Evolutionary conservation across 2,797 vertebrate genomes (phyloP), one percentile per base, ranked within the genome.

Genomic region (Psittacula echo): DNA sequence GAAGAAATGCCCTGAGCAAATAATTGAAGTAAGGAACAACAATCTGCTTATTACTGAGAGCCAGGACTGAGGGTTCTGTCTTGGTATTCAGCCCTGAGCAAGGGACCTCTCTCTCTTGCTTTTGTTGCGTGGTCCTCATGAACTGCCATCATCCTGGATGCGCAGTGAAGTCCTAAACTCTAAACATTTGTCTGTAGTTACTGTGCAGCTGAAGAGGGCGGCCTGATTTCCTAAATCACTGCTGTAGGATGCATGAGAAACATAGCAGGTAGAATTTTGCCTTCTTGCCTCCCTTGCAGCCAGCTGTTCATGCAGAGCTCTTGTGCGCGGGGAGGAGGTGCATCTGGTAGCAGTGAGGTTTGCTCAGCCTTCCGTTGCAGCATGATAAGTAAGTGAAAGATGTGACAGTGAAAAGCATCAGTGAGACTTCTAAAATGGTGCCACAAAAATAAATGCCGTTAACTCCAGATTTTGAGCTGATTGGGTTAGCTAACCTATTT

Each of bases 291-390:
- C 50, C 66, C 53, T 54, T 58, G 64, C 54, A 66, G 39, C 29
- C 13, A 0, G 0, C 27, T 45, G 34, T 24, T 74, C 0, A 0
- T 29, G 34, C 76, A 84, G 80, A 88, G 39, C 50, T 75, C 19
- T 50, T 70, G 30, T 66, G 39, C 5, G 1, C 0, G 0, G 27
- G n/a, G 47, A 50, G 32, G n/a, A 58, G 42, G 32, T 15, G 7
- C 2, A 0, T 51, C 23, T 75, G 50, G 20, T 80, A 67, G 45
- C 26, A 37, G 61, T 0, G 0, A 62, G 47, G 54, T 85, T 87
- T 79, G 30, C 37, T 76, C 37, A 64, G 62, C 58, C 39, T 84
- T 73, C 47, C 41, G 0, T 1, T 48, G 62, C 47, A 56, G 60
- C n/a, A 5, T 41, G 70, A 8, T 42, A 78, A 88, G 7, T 50